Base-by-base conservation (phyloP, 2,113 vertebrate genomes). In the Syngnathus typhle region DNA sequence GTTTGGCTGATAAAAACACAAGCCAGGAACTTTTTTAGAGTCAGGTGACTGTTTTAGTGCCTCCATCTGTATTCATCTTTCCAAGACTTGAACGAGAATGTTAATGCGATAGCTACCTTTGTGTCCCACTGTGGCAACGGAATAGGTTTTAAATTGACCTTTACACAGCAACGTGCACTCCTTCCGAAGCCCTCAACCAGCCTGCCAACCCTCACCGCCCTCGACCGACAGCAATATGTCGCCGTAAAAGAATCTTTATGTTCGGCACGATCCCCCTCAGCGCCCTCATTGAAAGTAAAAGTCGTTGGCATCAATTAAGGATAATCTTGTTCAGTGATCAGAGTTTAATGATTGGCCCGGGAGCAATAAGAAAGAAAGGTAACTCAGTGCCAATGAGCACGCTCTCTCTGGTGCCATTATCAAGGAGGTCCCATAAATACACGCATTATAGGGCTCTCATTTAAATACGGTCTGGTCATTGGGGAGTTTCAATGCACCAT, bases 231-330 rank as follows among this genome's bases (percentile, higher is more conserved):
- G 27, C 38, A 10, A 39, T 36, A 69, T 68, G 58, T 36, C 67
- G 69, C 70, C 64, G 69, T 69, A 52, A 8, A 49, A 44, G 55
- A 69, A 58, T 54, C 68, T 65, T n/a, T 70, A 56, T 71, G 67
- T 43, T 73, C 70, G 12, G 41, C 60, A 27, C 60, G 15, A 44
- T 62, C 60, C 41, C 60, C 60, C 60, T 84, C 74, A 72, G 70
- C 58, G 46, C 71, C 81, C 79, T 71, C 67, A 47, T 65, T 76
- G 80, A 78, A 87, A 75, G 71, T 67, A 69, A 75, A 84, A 83
- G 81, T 87, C 85, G 79, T 81, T 86, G 86, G 79, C 83, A 84
- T 87, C 88, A 89, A 86, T 89, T 87, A 88, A 72, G 75, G 75
- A 88, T 84, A 82, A 84, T 86, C 81, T 84, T 79, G 78, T 86